Base-by-base conservation (phyloP, 2,888 invertebrate species). In the Sclerodermus sp. region DNA sequence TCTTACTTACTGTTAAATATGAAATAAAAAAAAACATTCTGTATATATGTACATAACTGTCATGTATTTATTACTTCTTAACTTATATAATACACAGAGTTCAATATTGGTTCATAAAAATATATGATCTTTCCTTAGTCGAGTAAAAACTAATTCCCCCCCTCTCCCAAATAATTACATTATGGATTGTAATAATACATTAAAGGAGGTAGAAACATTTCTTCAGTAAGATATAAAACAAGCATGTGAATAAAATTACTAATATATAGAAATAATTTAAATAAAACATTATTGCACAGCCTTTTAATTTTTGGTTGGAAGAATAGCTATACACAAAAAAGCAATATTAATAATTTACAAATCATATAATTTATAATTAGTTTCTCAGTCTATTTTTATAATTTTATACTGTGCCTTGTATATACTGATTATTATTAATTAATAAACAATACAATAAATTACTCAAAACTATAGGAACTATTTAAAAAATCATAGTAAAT, bases 61-160 rank as follows among this genome's bases (percentile, higher is more conserved):
- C 64, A 61, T 66, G 61, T 65, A 72, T 71, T 70, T 71, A 66
- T 71, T 63, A 58, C 34, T 51, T 34, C 10, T 45, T 14, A 38
- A n/a, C n/a, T n/a, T 49, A 23, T 1, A 32, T 38, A 34, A 34
- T 34, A 17, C 12, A 31, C n/a, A n/a, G n/a, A n/a, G n/a, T 45
- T 15, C 30, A 17, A 39, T 16, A 36, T 16, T 23, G 29, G 10
- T 29, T 23, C 30, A 30, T 30, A 42, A 14, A 42, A 13, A 42
- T 42, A 29, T 42, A 3, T 42, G 23, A 8, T 16, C 10, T 29
- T 30, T 23, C 9, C 23, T 13, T 29, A 8, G 2, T 2, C n/a
- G 2, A 1, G 29, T 30, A 15, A 15, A 23, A 23, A 23, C 3
- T 23, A 23, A 23, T 5, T 5, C 23, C 8, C 4, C 23, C 8